Evolutionary conservation across 1,140 invertebrate species (phyloP), one percentile per base, ranked within the genome.

Genomic region (Helicoverpa zea): DNA sequence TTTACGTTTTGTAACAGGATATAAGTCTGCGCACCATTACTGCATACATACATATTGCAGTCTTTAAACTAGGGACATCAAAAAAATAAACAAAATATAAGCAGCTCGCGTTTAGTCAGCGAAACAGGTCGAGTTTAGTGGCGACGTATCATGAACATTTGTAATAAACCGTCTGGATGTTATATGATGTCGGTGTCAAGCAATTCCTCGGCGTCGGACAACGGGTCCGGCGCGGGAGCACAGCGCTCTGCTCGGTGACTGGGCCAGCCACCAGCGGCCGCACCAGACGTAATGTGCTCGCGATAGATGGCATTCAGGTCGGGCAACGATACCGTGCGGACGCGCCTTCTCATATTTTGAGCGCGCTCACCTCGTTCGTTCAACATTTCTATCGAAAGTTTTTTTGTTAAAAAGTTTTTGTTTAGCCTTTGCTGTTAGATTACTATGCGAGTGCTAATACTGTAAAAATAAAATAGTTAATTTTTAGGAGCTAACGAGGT

Each of bases 221-320:
- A 2, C 54, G 35, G 61, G 35, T 29, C 30, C 29, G 54, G 35
- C 30, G 81, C 84, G 66, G 84, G 35, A 9, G 35, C 35, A 9
- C 35, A 43, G 35, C 9, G 35, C 35, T 7, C 35, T 43, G 35
- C 58, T 23, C 58, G 58, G 82, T 84, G 88, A 86, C 81, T 86
- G 87, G 85, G 85, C 83, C 84, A 84, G 83, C 81, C 54, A 30
- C 81, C 84, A 72, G 75, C 82, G 86, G 83, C 84, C 83, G 14
- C 61, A 66, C 77, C 77, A 80, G 79, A 80, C 81, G 68, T 82
- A 79, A 81, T 80, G 78, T 78, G 63, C 76, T 84, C 84, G 82
- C 85, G 80, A 84, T 91, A 90, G 88, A 91, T 92, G 90, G 92
- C 92, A 93, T 93, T 94, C 89, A 89, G 86, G 90, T 91, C 90